Evolutionary conservation across 2,888 invertebrate genomes (phyloP).

Genomic region (Habrosyne pyritoides): DNA sequence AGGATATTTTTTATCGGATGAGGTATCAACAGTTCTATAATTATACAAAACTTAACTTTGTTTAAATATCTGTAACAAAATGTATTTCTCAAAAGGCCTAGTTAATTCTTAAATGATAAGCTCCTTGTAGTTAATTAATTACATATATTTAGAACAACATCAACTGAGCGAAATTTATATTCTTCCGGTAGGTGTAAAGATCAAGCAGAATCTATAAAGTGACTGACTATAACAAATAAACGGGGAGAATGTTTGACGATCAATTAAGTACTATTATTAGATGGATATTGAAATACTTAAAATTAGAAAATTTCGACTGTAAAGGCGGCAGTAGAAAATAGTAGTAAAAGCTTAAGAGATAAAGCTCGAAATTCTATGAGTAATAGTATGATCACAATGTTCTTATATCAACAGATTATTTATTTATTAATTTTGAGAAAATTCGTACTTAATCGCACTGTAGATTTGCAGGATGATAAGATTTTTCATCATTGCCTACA

Average conservation of each 20-base stretch:
- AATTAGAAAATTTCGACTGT: conserved; percentile 65
- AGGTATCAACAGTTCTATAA: conserved; percentile 71
- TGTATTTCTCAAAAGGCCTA: conserved; percentile 56
- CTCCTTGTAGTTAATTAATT: conserved; percentile 55
- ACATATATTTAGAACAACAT: conserved; percentile 24
- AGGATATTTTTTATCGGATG: conserved; percentile 57
- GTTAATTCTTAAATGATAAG: conserved; percentile 75
- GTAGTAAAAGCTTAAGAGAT: conserved; percentile 74
- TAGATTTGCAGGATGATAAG: conserved; percentile 17
- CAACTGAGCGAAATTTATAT: conserved; percentile 14
- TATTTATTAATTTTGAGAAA: conserved; percentile 20
- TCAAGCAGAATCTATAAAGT: conserved; percentile 7
- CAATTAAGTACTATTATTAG: neutral
- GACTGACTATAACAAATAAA: conserved; percentile 14
- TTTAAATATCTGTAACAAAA: conserved; percentile 54
- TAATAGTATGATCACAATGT: conserved; percentile 33
- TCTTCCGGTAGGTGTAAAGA: conserved; percentile 5
- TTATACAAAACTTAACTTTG: conserved; percentile 56
- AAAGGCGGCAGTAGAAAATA: conserved; percentile 72
- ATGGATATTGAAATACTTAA: neutral
- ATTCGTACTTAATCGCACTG: conserved; percentile 6
- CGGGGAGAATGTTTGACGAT: neutral
- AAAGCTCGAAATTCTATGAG: conserved; percentile 75
- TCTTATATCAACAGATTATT: conserved; percentile 18
- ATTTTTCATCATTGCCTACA: conserved; percentile 37